Base-by-base conservation (phyloP, 2,797 vertebrate species). In the Chloroceryle inda region DNA sequence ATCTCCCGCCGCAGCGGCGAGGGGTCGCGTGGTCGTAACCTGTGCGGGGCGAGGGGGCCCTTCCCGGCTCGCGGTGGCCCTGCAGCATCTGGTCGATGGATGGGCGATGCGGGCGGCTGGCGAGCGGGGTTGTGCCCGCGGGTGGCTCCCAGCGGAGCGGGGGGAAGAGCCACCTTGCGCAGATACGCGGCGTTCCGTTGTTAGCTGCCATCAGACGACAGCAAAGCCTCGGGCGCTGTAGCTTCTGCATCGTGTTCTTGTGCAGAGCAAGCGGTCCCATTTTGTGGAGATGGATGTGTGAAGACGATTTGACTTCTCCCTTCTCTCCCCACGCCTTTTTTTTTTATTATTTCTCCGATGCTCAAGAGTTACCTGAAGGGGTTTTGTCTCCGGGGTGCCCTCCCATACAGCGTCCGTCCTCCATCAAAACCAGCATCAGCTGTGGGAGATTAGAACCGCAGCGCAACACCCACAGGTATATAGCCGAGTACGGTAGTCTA, bases 401-500 rank as follows among this genome's bases (percentile, higher is more conserved):
- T 55, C 12, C 27, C 68, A 0, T 19, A 1, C 27, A 16, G 53
- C 37, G 37, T 37, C 26, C 37, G 37, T 37, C 26, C n/a, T 79
- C 22, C 47, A 2, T 21, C 33, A 29, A 71, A 58, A 61, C 24
- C 42, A 14, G 56, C 37, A 19, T 76, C 89, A 40, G 44, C 49
- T 63, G 52, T 14, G 42, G 73, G 63, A 61, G 53, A 4, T 10
- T 13, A 16, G 24, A 10, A 6, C 47, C 9, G 63, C 29, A 4
- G 44, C 4, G 8, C 72, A 3, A 50, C 49, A 13, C 4, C 13
- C 10, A 8, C 37, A 6, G 44, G 11, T 79, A 6, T 2, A 14
- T 19, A 64, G 42, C 23, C 23, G 0, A 15, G 18, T 12, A 3
- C 21, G 3, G 2, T 6, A 3, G 3, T 37, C 6, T 0, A 7